Base-by-base conservation (phyloP, 2,113 vertebrate genomes). In the Chlorodrepanis virens region DNA sequence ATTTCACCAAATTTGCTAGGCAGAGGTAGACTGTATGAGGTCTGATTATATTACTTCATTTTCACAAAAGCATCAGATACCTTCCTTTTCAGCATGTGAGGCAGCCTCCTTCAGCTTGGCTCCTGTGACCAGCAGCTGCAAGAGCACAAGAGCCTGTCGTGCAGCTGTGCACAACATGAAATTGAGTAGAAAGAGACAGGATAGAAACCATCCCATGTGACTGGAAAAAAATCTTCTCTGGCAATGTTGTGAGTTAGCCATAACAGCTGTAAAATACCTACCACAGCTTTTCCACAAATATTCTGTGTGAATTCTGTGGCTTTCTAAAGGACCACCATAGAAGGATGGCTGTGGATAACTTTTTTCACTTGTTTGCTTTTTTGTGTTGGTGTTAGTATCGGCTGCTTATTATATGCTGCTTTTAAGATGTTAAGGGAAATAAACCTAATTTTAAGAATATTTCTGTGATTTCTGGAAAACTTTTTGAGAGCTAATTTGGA, bases 71-170 rank as follows among this genome's bases (percentile, higher is more conserved):
- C 8, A 11, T 72, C 40, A 15, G 16, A 1, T 12, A 17, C 21
- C 9, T 59, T 85, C 15, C 10, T 65, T 54, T 79, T 24, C 27
- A 39, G 2, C 13, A 29, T 0, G 0, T 23, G 20, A 67, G 42
- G 33, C 68, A 61, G 10, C 47, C 21, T 61, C 12, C 15, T 52
- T 76, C 37, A 57, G 31, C 53, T 44, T 87, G n/a, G 13, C 22
- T 69, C 20, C 69, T 60, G 29, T 42, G 59, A 45, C 14, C 9
- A 25, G 44, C 28, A 28, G 44, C 24, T 7, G 4, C 4, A 27
- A 50, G 16, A 61, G 11, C 27, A n/a, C 1, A 0, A 54, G 11
- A 9, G 7, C 56, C 21, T 83, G 29, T 53, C 5, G 0, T 13
- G 25, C 24, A 42, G 28, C 10, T 91, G 25, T 12, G 35, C 0